Evolutionary conservation across 92 coral and sea anemone genomes (phyloP), one percentile per base, ranked within the genome.

Genomic region (Palythoa grandiflora): DNA sequence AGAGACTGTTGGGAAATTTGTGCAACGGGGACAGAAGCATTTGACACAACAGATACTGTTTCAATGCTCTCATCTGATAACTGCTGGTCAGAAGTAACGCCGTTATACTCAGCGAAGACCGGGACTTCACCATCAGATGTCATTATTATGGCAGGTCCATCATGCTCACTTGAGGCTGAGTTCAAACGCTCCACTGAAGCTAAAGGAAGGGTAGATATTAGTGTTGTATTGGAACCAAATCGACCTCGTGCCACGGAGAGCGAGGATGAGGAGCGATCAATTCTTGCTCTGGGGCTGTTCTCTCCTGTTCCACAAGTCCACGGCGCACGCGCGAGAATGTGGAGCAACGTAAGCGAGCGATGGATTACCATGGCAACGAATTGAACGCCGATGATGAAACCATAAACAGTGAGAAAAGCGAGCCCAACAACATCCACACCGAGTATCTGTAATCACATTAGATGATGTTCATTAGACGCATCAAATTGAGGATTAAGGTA

Each of bases 281-380:
- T 20, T 3, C 75, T 39, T 0, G 85, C 59, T 12, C 85, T 12
- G 1, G 75, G 74, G 40, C 19, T 61, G 60, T 28, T 80, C 50
- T 80, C 85, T 13, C 85, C 85, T 0, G 85, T 80, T 1, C 85
- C 85, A 40, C 85, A 80, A 12, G 75, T 80, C 85, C 85, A 90
- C 4, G 92, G 92, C 74, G 92, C 92, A 59, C 92, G 92, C 35
- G 92, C 92, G 16, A 90, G 47, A 38, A 90, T 50, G 60, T 90
- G 92, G n/a, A 75, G 83, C 36, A 80, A 11, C 55, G 92, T 90
- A 40, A 84, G 53, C 0, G 85, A 57, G 2, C 92, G 92, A 79
- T 90, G 92, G 86, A 88, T 57, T 6, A 85, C 44, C 92, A 90
- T 90, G 37, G 92, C 84, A 3, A 90, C 47, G 63, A 90, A 90